These are phyloP conservation scores for Tolmerus cingulatus DNA, from an alignment of 2,888 invertebrate species.

Conservation along the genomic window DNA sequence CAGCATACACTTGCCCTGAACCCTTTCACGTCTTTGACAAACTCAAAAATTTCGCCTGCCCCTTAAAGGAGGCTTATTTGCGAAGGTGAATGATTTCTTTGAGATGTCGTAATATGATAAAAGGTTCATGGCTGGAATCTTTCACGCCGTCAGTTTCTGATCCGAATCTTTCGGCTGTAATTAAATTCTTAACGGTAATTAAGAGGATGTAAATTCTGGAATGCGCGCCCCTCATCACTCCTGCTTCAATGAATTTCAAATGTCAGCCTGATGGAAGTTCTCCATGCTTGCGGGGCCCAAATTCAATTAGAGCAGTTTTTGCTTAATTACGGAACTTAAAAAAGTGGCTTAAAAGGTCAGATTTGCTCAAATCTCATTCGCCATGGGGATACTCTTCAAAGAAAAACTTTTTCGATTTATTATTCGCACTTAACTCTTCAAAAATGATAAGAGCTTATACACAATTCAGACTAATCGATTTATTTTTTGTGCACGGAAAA, in stretches of 20 bases:
- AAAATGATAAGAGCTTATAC: neutral
- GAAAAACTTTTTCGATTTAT: neutral
- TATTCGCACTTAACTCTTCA: neutral
- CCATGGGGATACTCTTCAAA: neutral
- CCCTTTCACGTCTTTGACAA: neutral
- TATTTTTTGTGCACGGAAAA: no score
- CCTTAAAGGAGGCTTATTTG: neutral
- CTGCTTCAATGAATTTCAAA: neutral
- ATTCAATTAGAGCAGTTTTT: neutral
- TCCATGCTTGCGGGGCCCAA: neutral
- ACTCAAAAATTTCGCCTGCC: neutral
- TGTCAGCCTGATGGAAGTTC: neutral
- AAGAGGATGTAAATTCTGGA: conserved; percentile 5
- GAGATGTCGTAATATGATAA: conserved; percentile 1
- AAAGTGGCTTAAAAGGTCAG: neutral
- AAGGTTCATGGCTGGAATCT: conserved; percentile 15
- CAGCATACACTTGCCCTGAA: neutral
- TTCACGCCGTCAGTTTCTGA: conserved; percentile 4
- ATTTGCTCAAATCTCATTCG: neutral
- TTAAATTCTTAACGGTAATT: conserved; percentile 18
- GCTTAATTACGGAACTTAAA: neutral
- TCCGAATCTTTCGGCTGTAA: conserved; percentile 1
- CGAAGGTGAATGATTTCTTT: conserved; percentile 3
- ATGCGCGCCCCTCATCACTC: neutral
- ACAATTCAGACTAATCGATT: neutral